phyloP scores from a whole-genome alignment of 2,888 invertebrate genomes.

The Eristalis arbustorum region DNA sequence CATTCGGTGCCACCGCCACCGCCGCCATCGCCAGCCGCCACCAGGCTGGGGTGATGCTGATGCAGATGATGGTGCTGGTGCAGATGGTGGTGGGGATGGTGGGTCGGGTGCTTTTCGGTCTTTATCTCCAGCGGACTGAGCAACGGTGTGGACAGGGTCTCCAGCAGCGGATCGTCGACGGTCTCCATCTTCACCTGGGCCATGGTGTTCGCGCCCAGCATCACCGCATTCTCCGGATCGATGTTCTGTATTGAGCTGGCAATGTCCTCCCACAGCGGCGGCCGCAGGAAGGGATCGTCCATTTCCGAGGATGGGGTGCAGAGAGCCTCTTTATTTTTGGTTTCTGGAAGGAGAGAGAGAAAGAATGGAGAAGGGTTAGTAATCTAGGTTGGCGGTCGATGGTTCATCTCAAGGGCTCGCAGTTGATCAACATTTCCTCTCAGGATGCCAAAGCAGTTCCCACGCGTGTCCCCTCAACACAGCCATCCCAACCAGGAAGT shows the following conservation, averaged over 20 bases:
- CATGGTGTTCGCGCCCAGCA: slow-evolving; percentile 84
- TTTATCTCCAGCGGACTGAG: slow-evolving; percentile 91
- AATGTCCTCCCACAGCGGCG: slow-evolving; percentile 95
- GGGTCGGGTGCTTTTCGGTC: slow-evolving; percentile 84
- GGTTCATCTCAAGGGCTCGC: too few relatives aligned
- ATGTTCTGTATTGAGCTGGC: slow-evolving; percentile 94
- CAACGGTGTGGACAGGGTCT: slow-evolving; percentile 85
- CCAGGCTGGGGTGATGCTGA: slow-evolving; percentile 79
- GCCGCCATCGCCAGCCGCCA: slow-evolving; percentile 7
- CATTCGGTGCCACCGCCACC: slow-evolving; percentile 31
- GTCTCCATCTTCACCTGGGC: slow-evolving; percentile 90
- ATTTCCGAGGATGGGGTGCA: slow-evolving; percentile 76
- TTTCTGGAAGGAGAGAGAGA: slow-evolving; percentile 73
- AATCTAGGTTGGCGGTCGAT: too few relatives aligned
- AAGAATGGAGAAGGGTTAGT: neutral
- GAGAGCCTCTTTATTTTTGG: slow-evolving; percentile 80
- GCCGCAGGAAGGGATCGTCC: slow-evolving; percentile 93
- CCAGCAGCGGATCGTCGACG: slow-evolving; percentile 84
- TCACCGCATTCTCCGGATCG: slow-evolving; percentile 93
- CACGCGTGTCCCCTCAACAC: too few relatives aligned
- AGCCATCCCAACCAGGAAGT: neutral
- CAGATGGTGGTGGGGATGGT: slow-evolving; percentile 76
- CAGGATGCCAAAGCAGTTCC: too few relatives aligned
- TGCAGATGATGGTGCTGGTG: slow-evolving; percentile 74
- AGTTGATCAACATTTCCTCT: too few relatives aligned